Evolutionary conservation across 30 jellyfish, hydroid and myxozoan species (phyloP).

Genomic region (Cassiopea xamachana): DNA sequence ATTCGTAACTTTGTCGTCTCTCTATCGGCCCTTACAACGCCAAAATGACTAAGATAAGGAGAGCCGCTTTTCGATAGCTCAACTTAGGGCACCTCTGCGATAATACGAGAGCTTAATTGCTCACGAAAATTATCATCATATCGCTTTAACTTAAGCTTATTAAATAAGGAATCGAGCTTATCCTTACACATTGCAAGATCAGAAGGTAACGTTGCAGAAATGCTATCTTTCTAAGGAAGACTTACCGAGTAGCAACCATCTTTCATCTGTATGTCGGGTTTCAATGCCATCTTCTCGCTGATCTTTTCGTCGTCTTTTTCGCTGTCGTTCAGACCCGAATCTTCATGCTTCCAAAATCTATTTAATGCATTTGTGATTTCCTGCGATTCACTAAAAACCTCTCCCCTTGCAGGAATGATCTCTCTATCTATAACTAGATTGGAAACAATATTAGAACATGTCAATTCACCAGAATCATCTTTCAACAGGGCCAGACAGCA

Average conservation of each 20-base stretch:
- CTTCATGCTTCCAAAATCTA: constrained; percentile 50
- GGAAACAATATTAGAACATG: neutral
- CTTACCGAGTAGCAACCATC: constrained; percentile 57
- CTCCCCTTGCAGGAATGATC: neutral
- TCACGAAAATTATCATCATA: neutral
- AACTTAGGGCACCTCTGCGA: constrained; percentile 1
- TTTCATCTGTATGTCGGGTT: constrained; percentile 32
- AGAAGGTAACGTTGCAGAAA: constrained; percentile 32
- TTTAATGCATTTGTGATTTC: constrained; percentile 54
- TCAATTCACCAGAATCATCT: neutral
- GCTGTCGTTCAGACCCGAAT: constrained; percentile 9
- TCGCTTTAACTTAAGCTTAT: neutral
- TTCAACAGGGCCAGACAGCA: constrained; percentile 15
- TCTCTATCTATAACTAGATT: neutral
- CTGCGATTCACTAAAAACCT: neutral
- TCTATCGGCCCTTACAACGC: constrained; percentile 23
- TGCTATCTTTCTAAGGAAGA: constrained; percentile 36
- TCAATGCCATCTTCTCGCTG: neutral
- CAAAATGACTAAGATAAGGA: constrained; percentile 19
- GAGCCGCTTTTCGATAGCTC: neutral
- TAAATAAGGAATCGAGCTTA: neutral
- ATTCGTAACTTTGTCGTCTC: constrained; percentile 35
- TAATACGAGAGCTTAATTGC: neutral
- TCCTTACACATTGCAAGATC: constrained; percentile 18
- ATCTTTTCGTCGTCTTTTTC: neutral